phyloP scores from a whole-genome alignment of 2,888 invertebrate genomes.

The Lingula anatina region DNA sequence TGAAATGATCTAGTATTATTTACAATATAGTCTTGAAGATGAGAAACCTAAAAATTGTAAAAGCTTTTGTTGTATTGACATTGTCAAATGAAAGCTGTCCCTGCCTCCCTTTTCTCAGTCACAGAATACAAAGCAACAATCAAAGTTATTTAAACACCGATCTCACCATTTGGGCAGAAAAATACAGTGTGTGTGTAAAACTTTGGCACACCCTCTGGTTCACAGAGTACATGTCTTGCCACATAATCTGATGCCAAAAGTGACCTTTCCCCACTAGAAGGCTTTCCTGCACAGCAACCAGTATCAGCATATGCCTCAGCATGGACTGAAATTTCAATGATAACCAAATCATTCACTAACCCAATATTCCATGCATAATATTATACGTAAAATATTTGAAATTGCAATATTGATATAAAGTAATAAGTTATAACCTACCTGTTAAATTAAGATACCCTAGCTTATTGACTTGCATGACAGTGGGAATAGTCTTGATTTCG shows the following conservation, averaged over 20 bases:
- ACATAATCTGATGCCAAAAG: constrained; percentile 7
- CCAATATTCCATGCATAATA: too few relatives aligned
- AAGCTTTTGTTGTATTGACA: too few relatives aligned
- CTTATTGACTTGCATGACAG: constrained; percentile 4
- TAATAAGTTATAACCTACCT: constrained; percentile 4
- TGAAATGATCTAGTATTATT: neutral
- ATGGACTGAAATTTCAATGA: too few relatives aligned
- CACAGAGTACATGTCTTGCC: constrained; percentile 1
- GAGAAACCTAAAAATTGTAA: too few relatives aligned
- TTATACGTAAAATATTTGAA: neutral
- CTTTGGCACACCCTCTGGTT: constrained; percentile 74
- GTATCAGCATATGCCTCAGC: constrained; percentile 10
- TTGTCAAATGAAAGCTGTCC: too few relatives aligned
- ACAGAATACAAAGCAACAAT: too few relatives aligned
- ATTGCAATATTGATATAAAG: neutral
- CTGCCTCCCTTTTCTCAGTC: too few relatives aligned
- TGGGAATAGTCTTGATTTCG: constrained; percentile 3
- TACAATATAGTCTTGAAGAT: neutral
- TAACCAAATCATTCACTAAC: too few relatives aligned
- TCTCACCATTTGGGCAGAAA: constrained; percentile 60
- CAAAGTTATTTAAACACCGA: too few relatives aligned
- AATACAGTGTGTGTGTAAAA: constrained; percentile 70
- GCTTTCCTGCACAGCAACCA: constrained; percentile 9
- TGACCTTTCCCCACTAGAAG: neutral
- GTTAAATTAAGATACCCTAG: constrained; percentile 10